Evolutionary conservation across 2,113 vertebrate species (phyloP).

Genomic region (Dermatemys mawii): DNA sequence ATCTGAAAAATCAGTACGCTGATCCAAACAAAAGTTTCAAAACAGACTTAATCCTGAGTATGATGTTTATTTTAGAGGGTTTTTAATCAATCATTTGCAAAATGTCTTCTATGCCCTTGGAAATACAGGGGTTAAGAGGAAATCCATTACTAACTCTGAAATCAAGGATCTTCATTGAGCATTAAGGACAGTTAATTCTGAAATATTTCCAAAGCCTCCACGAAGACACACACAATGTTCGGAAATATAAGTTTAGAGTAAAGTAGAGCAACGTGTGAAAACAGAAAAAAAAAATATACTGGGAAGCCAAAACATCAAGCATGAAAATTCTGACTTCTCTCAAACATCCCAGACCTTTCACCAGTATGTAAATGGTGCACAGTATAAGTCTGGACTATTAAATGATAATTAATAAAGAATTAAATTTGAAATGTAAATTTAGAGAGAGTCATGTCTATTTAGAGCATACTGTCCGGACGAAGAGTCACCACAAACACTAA

Average conservation of each 20-base stretch:
- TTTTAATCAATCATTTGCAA: neutral
- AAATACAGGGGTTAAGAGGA: neutral
- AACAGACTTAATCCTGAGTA: neutral
- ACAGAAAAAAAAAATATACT: neutral
- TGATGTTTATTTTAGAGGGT: neutral
- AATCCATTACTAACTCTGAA: neutral
- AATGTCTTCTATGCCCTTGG: neutral
- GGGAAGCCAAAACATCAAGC: neutral
- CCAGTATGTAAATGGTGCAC: neutral
- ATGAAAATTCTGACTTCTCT: neutral
- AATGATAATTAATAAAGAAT: neutral
- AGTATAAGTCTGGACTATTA: neutral
- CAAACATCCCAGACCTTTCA: neutral
- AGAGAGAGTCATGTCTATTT: accelerated
- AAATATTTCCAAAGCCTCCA: neutral
- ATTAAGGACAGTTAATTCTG: neutral
- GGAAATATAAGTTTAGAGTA: neutral
- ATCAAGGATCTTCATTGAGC: neutral
- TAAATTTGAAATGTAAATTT: neutral
- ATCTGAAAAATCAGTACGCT: conserved; percentile 26
- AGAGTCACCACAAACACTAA: neutral
- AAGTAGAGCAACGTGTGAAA: neutral
- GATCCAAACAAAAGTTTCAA: neutral
- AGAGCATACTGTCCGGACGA: neutral
- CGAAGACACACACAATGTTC: neutral